These are phyloP conservation scores for Arctopsyche grandis DNA, from an alignment of 1,140 invertebrate genomes.

Conservation along the genomic window DNA sequence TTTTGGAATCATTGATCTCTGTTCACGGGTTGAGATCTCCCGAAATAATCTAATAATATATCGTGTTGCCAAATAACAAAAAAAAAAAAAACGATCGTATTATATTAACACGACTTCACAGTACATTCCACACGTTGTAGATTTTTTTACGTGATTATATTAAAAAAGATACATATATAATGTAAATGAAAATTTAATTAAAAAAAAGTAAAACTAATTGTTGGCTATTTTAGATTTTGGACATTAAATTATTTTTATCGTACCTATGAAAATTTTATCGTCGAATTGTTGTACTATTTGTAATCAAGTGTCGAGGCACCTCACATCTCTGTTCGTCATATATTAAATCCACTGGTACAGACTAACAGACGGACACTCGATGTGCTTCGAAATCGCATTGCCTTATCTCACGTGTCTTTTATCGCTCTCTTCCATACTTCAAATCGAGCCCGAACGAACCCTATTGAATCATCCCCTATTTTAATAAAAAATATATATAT, in stretches of 20 bases:
- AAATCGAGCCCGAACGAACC: conserved; percentile 21
- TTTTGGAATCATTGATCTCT: too few species aligned
- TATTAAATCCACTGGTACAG: not conserved
- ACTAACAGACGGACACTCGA: conserved; percentile 34
- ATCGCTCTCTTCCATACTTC: conserved; percentile 44
- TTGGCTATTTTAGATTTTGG: conserved; percentile 54
- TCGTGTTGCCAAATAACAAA: conserved; percentile 55
- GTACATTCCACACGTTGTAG: conserved; percentile 56
- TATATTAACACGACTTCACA: conserved; percentile 51
- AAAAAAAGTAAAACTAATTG: conserved; percentile 40
- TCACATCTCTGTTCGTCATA: conserved; percentile 1
- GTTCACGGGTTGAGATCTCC: not conserved
- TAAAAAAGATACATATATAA: conserved; percentile 24
- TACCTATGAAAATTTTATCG: conserved; percentile 49
- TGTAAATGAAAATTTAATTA: conserved; percentile 3
- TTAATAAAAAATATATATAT: conserved; percentile 4
- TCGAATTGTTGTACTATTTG: conserved; percentile 53
- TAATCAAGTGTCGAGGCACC: conserved; percentile 47
- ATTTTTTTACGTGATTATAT: conserved; percentile 54
- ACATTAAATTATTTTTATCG: conserved; percentile 54
- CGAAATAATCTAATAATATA: conserved; percentile 40
- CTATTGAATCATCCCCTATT: not conserved
- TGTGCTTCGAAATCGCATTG: conserved; percentile 50
- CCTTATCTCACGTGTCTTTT: conserved; percentile 54
- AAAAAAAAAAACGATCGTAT: conserved; percentile 48